These are phyloP conservation scores for Colistium nudipinnis DNA, from an alignment of 2,113 vertebrate species.

Conservation along the genomic window DNA sequence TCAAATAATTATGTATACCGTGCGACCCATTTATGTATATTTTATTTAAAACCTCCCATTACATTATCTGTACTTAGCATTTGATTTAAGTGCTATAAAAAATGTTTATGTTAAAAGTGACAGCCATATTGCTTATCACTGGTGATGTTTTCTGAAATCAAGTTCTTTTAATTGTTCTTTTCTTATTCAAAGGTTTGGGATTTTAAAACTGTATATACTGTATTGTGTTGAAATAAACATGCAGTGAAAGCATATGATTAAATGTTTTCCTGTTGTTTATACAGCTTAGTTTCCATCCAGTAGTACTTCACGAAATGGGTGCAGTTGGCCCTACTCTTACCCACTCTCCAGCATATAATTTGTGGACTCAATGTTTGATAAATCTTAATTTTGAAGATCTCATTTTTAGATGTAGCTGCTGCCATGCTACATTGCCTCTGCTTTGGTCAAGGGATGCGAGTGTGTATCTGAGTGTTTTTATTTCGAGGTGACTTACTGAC, in stretches of 20 bases:
- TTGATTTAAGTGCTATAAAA: conserved; percentile 35
- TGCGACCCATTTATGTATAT: conserved; percentile 30
- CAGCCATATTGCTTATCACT: conserved; percentile 38
- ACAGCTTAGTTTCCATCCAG: background rate
- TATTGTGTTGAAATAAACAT: conserved; percentile 75
- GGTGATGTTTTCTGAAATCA: conserved; percentile 23
- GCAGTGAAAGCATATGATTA: conserved; percentile 31
- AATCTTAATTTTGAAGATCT: conserved; percentile 3
- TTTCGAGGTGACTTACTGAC: no score
- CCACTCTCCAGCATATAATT: background rate
- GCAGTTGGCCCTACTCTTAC: background rate
- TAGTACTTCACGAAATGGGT: background rate
- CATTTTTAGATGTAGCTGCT: no score
- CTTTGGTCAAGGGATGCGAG: no score
- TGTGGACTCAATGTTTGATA: background rate
- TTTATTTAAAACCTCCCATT: conserved; percentile 30
- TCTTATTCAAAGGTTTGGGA: conserved; percentile 26
- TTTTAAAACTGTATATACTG: conserved; percentile 62
- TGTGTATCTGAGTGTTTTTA: no score
- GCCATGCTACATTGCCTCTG: no score
- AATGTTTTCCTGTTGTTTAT: conserved; percentile 2
- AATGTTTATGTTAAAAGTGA: conserved; percentile 40
- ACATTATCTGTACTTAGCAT: conserved; percentile 26
- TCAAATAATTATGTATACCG: conserved; percentile 26
- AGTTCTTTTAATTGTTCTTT: conserved; percentile 4